Evolutionary conservation across 2,113 vertebrate genomes (phyloP), one percentile per base, ranked within the genome.

Genomic region (Seriola quinqueradiata): DNA sequence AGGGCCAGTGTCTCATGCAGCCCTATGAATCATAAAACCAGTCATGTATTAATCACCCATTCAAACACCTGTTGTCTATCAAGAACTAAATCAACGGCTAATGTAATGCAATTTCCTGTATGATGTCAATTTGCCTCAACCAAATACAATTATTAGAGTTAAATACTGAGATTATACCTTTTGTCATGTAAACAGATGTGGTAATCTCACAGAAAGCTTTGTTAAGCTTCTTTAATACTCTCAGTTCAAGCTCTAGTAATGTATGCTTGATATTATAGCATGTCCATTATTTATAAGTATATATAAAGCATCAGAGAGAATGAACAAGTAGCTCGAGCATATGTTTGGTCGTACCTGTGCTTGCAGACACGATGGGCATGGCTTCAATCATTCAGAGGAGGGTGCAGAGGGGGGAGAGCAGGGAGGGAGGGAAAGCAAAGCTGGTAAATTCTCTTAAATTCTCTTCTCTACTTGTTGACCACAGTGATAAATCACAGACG

Each of bases 1-100:
- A 99, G 94, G 3, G 98, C 97, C 93, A 99, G 94, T 69, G 97
- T 97, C 92, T 99, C 98, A 19, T 99, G 97, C 78, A 99, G 91
- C 70, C 97, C 97, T 98, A 7, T 6, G 12, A 50, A 44, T 50
- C 40, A 72, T 42, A n/a, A 28, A 55, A 61, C 10, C 44, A 42
- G 6, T 40, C 42, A 25, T 14, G 42, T 44, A 32, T 50, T 19
- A 21, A 46, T 57, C 38, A 34, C 5, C 9, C 17, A 71, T 32
- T 71, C 14, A 75, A 64, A 54, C 21, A 52, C 7, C 3, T 0
- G 32, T 21, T 38, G 4, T 44, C 23, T 8, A n/a, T 32, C 34
- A 28, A 32, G 12, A 54, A 19, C 65, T 46, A 28, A 59, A 28
- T 0, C 34, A 28, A 48, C 1, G 11, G 10, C 34, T 36, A 36